Evolutionary conservation across 2,888 invertebrate species (phyloP).

Genomic region (Ophion costatus): DNA sequence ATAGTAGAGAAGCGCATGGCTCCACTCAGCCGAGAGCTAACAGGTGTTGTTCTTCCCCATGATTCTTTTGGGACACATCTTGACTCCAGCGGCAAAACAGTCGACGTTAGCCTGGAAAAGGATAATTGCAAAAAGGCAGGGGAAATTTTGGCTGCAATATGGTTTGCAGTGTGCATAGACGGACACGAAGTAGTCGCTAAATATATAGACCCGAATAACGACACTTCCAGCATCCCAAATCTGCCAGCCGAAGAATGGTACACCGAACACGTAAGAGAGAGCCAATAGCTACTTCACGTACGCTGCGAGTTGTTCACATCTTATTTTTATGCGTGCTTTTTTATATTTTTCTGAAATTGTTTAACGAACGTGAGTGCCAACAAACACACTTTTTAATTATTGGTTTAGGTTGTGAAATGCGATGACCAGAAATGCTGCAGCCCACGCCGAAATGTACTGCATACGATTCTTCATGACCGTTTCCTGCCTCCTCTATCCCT

Average conservation of each 20-base stretch:
- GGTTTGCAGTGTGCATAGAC: conserved; percentile 75
- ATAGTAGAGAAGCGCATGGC: conserved; percentile 77
- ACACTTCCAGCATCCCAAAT: conserved; percentile 46
- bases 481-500: too few relatives aligned
- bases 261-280: conserved; percentile 68
- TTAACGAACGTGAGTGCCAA: too few relatives aligned
- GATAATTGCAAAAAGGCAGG: conserved; percentile 78
- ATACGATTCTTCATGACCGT: too few relatives aligned
- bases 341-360: too few relatives aligned
- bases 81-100: conserved; percentile 71
- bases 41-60: conserved; percentile 75
- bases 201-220: conserved; percentile 46
- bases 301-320: conserved; percentile 64
- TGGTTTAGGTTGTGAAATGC: too few relatives aligned
- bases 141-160: conserved; percentile 76
- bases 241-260: conserved; percentile 67
- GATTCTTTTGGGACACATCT: conserved; percentile 75
- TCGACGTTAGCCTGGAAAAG: conserved; percentile 76
- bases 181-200: conserved; percentile 64
- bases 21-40: conserved; percentile 73
- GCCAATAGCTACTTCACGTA: conserved; percentile 71
- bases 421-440: too few relatives aligned
- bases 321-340: conserved; percentile 15
- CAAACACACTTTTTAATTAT: too few relatives aligned
- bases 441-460: too few relatives aligned